Percentiles rank a stretch among this genome's conserved stretches.
These are phyloP conservation scores for Corydoras sp. DNA, from an alignment of 2,113 vertebrate species.

Conservation along the genomic window DNA sequence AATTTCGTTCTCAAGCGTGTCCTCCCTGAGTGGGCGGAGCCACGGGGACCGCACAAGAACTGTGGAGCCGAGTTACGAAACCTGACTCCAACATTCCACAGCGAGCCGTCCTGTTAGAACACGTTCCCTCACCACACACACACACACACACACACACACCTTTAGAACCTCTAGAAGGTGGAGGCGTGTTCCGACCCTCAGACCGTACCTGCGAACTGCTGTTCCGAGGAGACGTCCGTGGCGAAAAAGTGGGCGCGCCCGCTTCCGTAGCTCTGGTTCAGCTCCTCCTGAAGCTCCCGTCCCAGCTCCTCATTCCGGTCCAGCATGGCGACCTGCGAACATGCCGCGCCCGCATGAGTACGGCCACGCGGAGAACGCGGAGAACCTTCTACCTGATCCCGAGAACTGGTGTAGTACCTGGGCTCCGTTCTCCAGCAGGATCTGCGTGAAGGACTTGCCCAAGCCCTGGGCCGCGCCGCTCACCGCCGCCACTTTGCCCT, in stretches of 20 bases:
- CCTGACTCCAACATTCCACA: too few species aligned
- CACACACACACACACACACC: too few species aligned
- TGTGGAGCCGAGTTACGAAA: too few species aligned
- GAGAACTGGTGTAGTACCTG: slow-evolving; percentile 35
- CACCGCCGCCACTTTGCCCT: slow-evolving; percentile 42
- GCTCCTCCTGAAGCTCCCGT: slow-evolving; percentile 24
- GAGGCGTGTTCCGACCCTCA: not conserved
- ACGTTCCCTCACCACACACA: too few species aligned
- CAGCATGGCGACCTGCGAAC: slow-evolving; percentile 44
- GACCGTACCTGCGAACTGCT: slow-evolving; percentile 40
- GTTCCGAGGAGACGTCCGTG: slow-evolving; percentile 44
- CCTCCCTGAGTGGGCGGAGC: too few species aligned
- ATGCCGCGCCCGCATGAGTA: not conserved
- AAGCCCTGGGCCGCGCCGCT: slow-evolving; percentile 48
- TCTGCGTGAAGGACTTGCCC: slow-evolving; percentile 43
- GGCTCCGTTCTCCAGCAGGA: slow-evolving; percentile 48
- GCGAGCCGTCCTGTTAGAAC: too few species aligned
- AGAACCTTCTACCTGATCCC: not conserved
- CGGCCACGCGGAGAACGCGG: too few species aligned
- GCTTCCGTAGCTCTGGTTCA: slow-evolving; percentile 37
- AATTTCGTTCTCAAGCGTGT: too few species aligned
- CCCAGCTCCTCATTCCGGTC: slow-evolving; percentile 33
- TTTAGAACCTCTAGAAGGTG: too few species aligned
- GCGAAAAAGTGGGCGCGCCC: slow-evolving; percentile 32
- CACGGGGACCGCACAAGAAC: too few species aligned